Evolutionary conservation across 2,113 vertebrate genomes (phyloP).

Genomic region (Polypterus bichir): DNA sequence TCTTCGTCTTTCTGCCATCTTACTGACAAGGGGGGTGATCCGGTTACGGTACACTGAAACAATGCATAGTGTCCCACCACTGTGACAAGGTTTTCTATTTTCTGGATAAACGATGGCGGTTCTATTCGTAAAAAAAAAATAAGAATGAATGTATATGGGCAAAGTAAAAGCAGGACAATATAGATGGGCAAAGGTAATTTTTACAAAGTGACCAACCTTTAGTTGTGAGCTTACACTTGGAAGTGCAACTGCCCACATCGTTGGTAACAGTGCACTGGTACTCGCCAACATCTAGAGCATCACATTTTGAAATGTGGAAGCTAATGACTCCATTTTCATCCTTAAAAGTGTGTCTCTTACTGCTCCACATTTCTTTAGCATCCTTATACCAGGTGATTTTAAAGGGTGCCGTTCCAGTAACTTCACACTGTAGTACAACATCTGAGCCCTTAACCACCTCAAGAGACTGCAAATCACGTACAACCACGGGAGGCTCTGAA

Average conservation of each 20-base stretch:
- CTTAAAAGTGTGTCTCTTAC: constrained; percentile 73
- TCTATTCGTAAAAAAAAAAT: constrained; percentile 50
- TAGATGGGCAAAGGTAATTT: neutral
- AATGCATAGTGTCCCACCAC: constrained; percentile 66
- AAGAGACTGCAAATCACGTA: constrained; percentile 54
- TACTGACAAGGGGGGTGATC: constrained; percentile 71
- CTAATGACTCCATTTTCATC: constrained; percentile 52
- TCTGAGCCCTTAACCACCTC: constrained; percentile 73
- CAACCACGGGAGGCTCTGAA: constrained; percentile 77
- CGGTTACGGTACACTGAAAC: constrained; percentile 64
- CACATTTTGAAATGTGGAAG: constrained; percentile 74
- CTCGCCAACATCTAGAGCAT: constrained; percentile 74
- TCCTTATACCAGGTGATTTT: constrained; percentile 86
- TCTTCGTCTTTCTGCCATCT: constrained; percentile 90
- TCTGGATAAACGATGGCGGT: constrained; percentile 74
- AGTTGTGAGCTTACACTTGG: constrained; percentile 64
- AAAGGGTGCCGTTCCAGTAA: constrained; percentile 75
- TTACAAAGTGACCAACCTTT: constrained; percentile 70
- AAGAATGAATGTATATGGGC: constrained; percentile 18
- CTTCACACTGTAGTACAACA: constrained; percentile 64
- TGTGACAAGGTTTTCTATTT: constrained; percentile 64
- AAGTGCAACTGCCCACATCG: constrained; percentile 79
- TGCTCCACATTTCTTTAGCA: constrained; percentile 76
- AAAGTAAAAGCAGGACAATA: constrained; percentile 1
- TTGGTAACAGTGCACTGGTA: constrained; percentile 83